Conservation (phyloP, 2,797 vertebrate genomes). For the Rhynchotus rufescens region DNA sequence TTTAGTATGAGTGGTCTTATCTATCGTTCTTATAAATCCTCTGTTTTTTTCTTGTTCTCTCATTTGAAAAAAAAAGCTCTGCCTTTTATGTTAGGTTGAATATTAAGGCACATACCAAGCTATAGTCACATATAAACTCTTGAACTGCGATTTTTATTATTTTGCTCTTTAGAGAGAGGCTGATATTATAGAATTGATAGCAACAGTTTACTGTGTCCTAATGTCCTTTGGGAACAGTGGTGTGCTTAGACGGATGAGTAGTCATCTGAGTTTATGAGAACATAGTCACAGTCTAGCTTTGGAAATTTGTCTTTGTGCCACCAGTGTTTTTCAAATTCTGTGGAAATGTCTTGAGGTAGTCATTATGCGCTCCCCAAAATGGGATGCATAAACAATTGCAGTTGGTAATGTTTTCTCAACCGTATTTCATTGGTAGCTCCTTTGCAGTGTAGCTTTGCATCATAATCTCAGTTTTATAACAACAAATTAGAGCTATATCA, state of each 20-base stretch:
- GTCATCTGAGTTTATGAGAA: conserved; percentile 70
- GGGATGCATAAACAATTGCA: conserved; percentile 18
- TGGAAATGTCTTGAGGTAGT: conserved; percentile 44
- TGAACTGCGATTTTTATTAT: conserved; percentile 74
- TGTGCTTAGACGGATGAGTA: conserved; percentile 66
- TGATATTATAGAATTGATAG: conserved; percentile 75
- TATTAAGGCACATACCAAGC: conserved; percentile 69
- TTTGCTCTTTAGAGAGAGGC: conserved; percentile 59
- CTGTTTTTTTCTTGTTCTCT: conserved; percentile 51
- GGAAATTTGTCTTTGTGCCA: conserved; percentile 67
- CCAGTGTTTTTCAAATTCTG: conserved; percentile 57
- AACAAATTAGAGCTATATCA: conserved; percentile 26
- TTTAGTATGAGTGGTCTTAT: conserved; percentile 34
- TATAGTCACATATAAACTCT: conserved; percentile 75
- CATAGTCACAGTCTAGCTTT: conserved; percentile 50
- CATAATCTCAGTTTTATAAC: conserved; percentile 45
- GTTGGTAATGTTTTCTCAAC: conserved; percentile 32
- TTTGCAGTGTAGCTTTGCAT: background rate
- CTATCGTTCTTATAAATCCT: conserved; percentile 36
- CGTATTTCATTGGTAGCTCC: conserved; percentile 36
- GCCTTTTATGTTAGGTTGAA: conserved; percentile 45
- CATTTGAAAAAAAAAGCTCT: conserved; percentile 11
- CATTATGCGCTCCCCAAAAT: conserved; percentile 17
- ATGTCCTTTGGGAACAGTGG: conserved; percentile 50
- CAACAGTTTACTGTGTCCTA: conserved; percentile 70